Conservation (phyloP, 2,888 invertebrate genomes). For the Arrhopalites spinosus region DNA sequence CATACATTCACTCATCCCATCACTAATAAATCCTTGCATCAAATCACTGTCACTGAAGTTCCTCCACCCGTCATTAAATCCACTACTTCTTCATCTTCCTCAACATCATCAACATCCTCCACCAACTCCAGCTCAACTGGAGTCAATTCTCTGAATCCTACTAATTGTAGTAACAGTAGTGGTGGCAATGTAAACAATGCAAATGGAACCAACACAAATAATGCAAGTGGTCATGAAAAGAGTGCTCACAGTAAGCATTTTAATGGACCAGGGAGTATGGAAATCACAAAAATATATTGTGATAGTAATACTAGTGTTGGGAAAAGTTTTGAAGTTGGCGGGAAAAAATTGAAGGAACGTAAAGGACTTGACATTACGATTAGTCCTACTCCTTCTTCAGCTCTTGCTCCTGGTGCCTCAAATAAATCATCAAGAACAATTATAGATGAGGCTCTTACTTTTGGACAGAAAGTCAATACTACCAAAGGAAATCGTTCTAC, state of each 20-base stretch:
- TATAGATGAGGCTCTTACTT: slow-evolving; percentile 45
- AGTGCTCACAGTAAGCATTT: slow-evolving; percentile 48
- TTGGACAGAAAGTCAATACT: slow-evolving; percentile 27
- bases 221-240: slow-evolving; percentile 41
- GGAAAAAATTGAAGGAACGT: slow-evolving; percentile 55
- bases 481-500: slow-evolving; percentile 31
- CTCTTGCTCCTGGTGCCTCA: not conserved
- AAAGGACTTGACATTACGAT: slow-evolving; percentile 56
- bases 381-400: slow-evolving; percentile 30
- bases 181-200: slow-evolving; percentile 11
- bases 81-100: not conserved
- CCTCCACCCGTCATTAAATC: slow-evolving; percentile 49
- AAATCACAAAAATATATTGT: slow-evolving; percentile 54
- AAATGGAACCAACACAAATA: slow-evolving; percentile 31
- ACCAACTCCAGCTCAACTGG: not conserved
- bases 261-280: slow-evolving; percentile 56
- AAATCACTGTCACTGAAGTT: slow-evolving; percentile 56
- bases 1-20: slow-evolving; percentile 56
- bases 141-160: not conserved
- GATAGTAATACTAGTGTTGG: slow-evolving; percentile 14
- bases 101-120: too few relatives aligned
- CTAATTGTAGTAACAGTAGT: slow-evolving; percentile 6
- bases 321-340: slow-evolving; percentile 26
- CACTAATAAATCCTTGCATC: slow-evolving; percentile 56
- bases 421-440: slow-evolving; percentile 21